A percentile compares a stretch with the other conserved stretches of the same genome.
Evolutionary conservation across 2,888 invertebrate species (phyloP).

Genomic region (Limnephilus lunatus): DNA sequence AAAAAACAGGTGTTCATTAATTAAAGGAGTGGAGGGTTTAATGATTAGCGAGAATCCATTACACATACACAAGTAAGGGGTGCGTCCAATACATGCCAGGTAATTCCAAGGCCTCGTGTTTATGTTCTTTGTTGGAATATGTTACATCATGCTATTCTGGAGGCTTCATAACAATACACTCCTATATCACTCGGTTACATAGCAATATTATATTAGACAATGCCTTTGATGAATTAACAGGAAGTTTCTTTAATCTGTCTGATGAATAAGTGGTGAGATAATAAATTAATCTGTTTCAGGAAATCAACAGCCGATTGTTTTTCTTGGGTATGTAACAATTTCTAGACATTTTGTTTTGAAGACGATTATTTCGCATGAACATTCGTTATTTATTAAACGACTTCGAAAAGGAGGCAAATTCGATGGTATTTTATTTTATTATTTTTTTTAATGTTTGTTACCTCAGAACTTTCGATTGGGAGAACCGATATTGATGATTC

Average conservation of each 20-base stretch:
- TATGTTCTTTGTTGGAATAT: background rate
- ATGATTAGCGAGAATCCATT: background rate
- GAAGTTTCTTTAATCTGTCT: background rate
- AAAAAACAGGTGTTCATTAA: background rate
- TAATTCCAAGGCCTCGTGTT: background rate
- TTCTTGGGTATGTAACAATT: too few relatives aligned
- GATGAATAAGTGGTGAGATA: background rate
- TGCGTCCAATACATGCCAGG: background rate
- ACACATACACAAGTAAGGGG: background rate
- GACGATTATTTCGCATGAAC: too few relatives aligned
- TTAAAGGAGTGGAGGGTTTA: background rate
- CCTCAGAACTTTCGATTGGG: too few relatives aligned
- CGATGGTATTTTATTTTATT: too few relatives aligned
- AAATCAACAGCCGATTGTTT: background rate
- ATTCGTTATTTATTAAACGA: too few relatives aligned
- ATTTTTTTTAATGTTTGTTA: too few relatives aligned
- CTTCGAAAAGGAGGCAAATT: too few relatives aligned
- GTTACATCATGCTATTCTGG: background rate
- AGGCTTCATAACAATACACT: background rate
- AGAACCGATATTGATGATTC: too few relatives aligned
- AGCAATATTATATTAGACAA: background rate
- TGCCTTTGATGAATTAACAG: background rate
- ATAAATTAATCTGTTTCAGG: background rate
- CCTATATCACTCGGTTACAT: background rate
- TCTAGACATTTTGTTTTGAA: too few relatives aligned